Evolutionary conservation across 2,888 invertebrate genomes (phyloP).

Genomic region (Leptopilina myrica): DNA sequence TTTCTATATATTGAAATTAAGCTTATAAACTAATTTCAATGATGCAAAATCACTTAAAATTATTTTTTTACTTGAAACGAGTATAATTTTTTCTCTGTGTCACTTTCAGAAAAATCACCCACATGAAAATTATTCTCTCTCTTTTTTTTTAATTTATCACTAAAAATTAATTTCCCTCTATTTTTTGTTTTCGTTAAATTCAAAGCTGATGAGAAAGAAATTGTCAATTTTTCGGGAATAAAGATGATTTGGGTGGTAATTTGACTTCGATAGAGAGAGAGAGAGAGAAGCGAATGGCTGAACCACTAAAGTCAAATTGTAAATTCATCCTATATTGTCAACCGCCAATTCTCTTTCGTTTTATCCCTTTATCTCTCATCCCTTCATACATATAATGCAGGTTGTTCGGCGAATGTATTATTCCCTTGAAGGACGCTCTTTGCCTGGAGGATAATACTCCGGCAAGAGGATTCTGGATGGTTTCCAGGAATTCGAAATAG

Average conservation of each 20-base stretch:
- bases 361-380: not conserved
- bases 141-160: no score
- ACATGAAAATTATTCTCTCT: no score
- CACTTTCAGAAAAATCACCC: no score
- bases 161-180: no score
- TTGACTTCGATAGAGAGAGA: not conserved
- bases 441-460: conserved; percentile 27
- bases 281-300: not conserved
- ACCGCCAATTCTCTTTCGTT: conserved; percentile 42
- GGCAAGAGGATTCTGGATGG: conserved; percentile 20
- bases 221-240: no score
- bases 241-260: not conserved
- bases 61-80: no score
- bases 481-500: conserved; percentile 39
- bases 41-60: no score
- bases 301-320: conserved; percentile 52
- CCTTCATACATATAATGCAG: conserved; percentile 16
- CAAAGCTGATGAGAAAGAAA: no score
- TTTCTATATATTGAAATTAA: no score
- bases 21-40: no score
- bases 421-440: conserved; percentile 32
- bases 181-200: no score
- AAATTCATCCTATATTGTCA: conserved; percentile 53
- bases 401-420: conserved; percentile 21
- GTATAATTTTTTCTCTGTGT: no score